Percentiles rank a stretch among this genome's conserved stretches.
Evolutionary conservation across 2,888 invertebrate genomes (phyloP).

Genomic region (Metopia argyrocephala): DNA sequence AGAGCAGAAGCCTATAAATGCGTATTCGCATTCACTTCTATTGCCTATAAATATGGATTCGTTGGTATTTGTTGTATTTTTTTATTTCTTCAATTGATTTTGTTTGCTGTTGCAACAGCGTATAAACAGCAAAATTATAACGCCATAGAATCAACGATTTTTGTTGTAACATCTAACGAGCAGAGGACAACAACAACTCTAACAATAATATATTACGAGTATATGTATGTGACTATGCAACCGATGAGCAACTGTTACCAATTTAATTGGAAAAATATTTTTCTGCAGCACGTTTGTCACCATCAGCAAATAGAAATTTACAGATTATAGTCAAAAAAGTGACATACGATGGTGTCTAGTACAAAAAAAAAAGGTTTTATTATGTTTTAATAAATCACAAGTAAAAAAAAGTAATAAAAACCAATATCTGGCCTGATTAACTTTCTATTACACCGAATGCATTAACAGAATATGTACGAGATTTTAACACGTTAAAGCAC

Average conservation of each 20-base stretch:
- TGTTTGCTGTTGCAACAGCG: background rate
- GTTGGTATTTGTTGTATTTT: background rate
- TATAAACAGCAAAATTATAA: conserved; percentile 41
- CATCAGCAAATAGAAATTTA: conserved; percentile 19
- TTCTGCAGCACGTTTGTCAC: conserved; percentile 41
- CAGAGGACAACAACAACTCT: conserved; percentile 2
- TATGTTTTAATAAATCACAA: no score
- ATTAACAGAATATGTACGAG: no score
- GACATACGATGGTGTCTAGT: no score
- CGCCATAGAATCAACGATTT: conserved; percentile 34
- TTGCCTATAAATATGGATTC: background rate
- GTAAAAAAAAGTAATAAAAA: no score
- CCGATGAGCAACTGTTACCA: conserved; percentile 56
- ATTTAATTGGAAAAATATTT: conserved; percentile 60
- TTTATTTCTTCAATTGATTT: background rate
- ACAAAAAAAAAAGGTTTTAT: no score
- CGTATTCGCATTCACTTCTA: conserved; percentile 16
- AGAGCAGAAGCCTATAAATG: conserved; percentile 46
- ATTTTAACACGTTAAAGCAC: no score
- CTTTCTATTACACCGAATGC: no score
- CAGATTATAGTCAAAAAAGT: conserved; percentile 24
- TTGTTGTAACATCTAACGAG: conserved; percentile 10
- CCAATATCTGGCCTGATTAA: no score
- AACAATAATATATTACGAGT: background rate
- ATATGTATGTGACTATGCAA: background rate